phyloP scores from a whole-genome alignment of 2,888 invertebrate genomes.

The Torymus tubicola region DNA sequence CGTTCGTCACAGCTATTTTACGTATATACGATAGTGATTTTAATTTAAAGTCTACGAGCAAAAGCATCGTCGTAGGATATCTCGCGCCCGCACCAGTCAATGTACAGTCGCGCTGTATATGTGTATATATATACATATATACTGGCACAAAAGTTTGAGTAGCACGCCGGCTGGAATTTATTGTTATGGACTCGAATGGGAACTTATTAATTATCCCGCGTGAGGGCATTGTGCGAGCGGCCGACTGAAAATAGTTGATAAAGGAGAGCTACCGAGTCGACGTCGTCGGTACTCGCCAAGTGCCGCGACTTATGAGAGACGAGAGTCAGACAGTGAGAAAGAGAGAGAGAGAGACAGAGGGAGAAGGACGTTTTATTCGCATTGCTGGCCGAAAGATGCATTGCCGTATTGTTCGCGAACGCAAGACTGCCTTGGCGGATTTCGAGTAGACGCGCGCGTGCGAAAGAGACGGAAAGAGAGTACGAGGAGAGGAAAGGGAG shows the following conservation, averaged over 20 bases:
- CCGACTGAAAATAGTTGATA: slow-evolving; percentile 52
- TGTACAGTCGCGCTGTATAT: too few relatives aligned
- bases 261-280: slow-evolving; percentile 5
- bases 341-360: neutral
- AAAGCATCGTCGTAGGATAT: too few relatives aligned
- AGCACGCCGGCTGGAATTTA: slow-evolving; percentile 3
- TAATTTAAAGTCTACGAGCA: slow-evolving; percentile 19
- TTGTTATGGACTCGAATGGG: neutral
- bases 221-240: neutral
- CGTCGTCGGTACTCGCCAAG: slow-evolving; percentile 19
- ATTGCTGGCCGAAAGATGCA: slow-evolving; percentile 26
- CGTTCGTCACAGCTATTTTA: slow-evolving; percentile 11
- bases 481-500: too few relatives aligned
- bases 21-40: slow-evolving; percentile 17
- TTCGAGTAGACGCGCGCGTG: neutral
- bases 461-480: neutral
- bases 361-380: slow-evolving; percentile 16
- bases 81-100: too few relatives aligned
- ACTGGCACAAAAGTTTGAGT: too few relatives aligned
- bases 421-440: slow-evolving; percentile 9
- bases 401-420: slow-evolving; percentile 31
- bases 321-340: slow-evolving; percentile 26
- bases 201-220: slow-evolving; percentile 49
- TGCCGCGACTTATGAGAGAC: slow-evolving; percentile 33
- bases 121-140: too few relatives aligned